Percentiles rank a stretch among this genome's conserved stretches.
Conservation (phyloP, 1,140 invertebrate species). For the Brachionus sp. region DNA sequence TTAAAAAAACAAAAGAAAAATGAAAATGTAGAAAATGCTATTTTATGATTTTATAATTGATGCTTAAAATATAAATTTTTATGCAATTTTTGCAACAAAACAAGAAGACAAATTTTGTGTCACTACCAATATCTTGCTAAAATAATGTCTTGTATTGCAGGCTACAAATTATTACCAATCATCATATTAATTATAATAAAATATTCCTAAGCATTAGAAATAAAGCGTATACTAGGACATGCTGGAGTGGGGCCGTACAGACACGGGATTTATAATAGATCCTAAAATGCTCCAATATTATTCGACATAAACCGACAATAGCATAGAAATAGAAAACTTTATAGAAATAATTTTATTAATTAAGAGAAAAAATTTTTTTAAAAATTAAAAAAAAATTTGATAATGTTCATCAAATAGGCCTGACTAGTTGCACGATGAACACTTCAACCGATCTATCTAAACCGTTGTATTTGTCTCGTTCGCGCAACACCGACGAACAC, state of each 20-base stretch:
- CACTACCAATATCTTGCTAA: too few species aligned
- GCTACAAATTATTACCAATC: too few species aligned
- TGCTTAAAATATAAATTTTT: too few species aligned
- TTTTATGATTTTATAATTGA: too few species aligned
- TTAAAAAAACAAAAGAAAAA: too few species aligned
- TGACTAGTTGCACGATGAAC: neutral
- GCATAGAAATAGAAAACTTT: neutral
- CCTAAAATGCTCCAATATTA: constrained; percentile 17
- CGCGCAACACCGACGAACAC: neutral
- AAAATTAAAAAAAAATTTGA: neutral
- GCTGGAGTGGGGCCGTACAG: neutral
- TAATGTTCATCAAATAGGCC: constrained; percentile 7
- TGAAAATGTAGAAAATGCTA: too few species aligned
- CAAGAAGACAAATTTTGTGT: too few species aligned
- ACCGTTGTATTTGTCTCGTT: neutral
- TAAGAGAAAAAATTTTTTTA: neutral
- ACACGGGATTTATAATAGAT: neutral
- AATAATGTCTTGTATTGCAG: too few species aligned
- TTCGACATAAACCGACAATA: constrained; percentile 20
- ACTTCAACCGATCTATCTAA: neutral
- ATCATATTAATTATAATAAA: too few species aligned
- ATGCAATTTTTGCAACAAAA: too few species aligned
- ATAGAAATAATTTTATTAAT: constrained; percentile 28
- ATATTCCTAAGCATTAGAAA: too few species aligned
- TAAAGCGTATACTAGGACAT: too few species aligned